A percentile compares a stretch with the other conserved stretches of the same genome.
Conservation (phyloP, 2,888 invertebrate species). For the Lochmaea capreae region DNA sequence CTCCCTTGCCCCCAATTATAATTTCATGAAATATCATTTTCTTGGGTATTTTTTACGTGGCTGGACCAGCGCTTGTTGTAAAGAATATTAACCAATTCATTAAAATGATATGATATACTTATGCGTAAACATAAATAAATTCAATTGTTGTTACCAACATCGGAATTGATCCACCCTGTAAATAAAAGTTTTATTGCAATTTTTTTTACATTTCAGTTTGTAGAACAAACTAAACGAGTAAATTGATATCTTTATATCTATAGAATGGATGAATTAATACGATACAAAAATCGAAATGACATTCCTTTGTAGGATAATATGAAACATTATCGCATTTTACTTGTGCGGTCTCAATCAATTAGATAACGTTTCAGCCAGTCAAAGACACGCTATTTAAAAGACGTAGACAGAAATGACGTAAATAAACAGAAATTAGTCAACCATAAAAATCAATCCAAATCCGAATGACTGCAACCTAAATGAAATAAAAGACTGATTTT, state of each 20-base stretch:
- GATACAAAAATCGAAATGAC: constrained; percentile 42
- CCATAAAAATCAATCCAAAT: constrained; percentile 47
- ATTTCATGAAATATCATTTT: no score
- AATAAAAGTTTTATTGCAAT: constrained; percentile 2
- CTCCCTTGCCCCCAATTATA: no score
- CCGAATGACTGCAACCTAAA: constrained; percentile 20
- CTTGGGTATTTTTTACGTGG: no score
- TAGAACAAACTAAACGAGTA: constrained; percentile 26
- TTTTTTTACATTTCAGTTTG: background rate
- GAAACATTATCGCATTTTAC: constrained; percentile 37
- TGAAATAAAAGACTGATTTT: constrained; percentile 4
- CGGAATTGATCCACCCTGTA: no score
- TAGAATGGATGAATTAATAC: constrained; percentile 40
- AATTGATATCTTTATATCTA: constrained; percentile 40
- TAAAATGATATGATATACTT: no score
- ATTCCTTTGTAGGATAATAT: constrained; percentile 39
- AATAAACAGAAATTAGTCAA: constrained; percentile 46
- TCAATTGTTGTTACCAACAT: no score
- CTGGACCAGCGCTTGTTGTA: no score
- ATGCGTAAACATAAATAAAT: no score
- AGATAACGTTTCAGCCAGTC: constrained; percentile 48
- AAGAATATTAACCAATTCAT: no score
- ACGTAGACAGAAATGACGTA: constrained; percentile 47
- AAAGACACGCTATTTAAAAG: constrained; percentile 40
- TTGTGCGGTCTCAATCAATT: constrained; percentile 48